Base-by-base conservation (phyloP, 2,888 invertebrate species). In the Dromius quadrimaculatus region DNA sequence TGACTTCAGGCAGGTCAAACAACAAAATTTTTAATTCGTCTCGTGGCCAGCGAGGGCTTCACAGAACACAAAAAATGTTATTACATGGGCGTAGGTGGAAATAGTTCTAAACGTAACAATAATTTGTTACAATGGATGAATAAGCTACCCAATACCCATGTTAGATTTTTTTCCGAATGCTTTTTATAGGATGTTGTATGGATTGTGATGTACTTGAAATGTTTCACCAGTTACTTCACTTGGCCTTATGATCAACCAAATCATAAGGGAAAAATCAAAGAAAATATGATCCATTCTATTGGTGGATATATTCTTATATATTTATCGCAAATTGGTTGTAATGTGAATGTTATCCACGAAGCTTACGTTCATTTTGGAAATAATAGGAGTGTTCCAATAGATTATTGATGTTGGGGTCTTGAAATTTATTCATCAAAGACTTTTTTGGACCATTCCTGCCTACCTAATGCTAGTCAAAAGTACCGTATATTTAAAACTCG, bases 371-470 rank as follows among this genome's bases (percentile, higher is more conserved):
- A 9, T n/a, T n/a, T 28, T 13, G 6, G n/a, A 3, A n/a, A 38
- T n/a, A n/a, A 38, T 38, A 28, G 8, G 8, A 28, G 28, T 28
- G 28, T 8, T 8, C 8, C 28, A 28, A 6, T 28, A 5, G 8
- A 28, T 28, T 8, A 28, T 8, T 8, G 8, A 5, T 2, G 9
- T 11, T 3, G 3, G 9, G 38, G 28, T 11, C 11, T 9, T 11
- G 57, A 11, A 28, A n/a, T 28, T 2, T 57, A 57, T 28, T 20
- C 28, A 9, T 57, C 57, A 1, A 57, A 13, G 22, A 6, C 28
- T 8, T 11, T 57, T n/a, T 6, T 57, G 4, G 28, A 57, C 23
- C 57, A 57, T 57, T 57, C 57, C 1, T 57, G 57, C 23, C 4
- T 57, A 13, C 57, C 57, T 6, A 57, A 57, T 32, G 17, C 57